Conservation (phyloP, 2,797 vertebrate genomes). For the Silurus aristotelis region DNA sequence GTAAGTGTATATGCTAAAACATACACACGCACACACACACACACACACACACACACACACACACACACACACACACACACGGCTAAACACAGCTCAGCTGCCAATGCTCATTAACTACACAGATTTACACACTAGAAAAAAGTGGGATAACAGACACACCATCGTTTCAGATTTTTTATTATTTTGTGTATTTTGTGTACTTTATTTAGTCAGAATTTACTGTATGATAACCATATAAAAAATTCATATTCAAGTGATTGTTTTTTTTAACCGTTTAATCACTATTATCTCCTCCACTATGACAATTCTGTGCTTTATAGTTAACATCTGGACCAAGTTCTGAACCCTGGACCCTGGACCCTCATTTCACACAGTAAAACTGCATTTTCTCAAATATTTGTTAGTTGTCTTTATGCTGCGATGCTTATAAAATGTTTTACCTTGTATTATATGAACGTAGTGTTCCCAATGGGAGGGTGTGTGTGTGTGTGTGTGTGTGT, state of each 20-base stretch:
- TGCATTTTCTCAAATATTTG: not conserved
- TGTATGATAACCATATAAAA: not conserved
- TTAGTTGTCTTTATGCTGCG: not conserved
- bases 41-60: not conserved
- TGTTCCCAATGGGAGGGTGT: not conserved
- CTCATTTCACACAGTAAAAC: not conserved
- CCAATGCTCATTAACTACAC: not conserved
- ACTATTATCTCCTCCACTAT: too few relatives aligned
- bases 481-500: too few relatives aligned
- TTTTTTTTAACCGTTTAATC: not conserved
- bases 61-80: not conserved
- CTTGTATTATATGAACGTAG: not conserved
- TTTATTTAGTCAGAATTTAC: not conserved
- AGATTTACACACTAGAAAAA: not conserved
- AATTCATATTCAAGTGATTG: not conserved
- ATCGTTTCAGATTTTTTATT: not conserved
- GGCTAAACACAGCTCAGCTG: too few relatives aligned
- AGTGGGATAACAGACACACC: not conserved
- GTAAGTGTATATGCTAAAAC: conserved; percentile 12
- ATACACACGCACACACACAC: not conserved
- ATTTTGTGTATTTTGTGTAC: too few relatives aligned
- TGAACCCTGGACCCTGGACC: not conserved
- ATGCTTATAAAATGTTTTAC: not conserved
- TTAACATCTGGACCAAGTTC: not conserved
- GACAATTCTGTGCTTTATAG: not conserved